Evolutionary conservation across 2,888 invertebrate genomes (phyloP), one percentile per base, ranked within the genome.

Genomic region (Thelaira solivaga): DNA sequence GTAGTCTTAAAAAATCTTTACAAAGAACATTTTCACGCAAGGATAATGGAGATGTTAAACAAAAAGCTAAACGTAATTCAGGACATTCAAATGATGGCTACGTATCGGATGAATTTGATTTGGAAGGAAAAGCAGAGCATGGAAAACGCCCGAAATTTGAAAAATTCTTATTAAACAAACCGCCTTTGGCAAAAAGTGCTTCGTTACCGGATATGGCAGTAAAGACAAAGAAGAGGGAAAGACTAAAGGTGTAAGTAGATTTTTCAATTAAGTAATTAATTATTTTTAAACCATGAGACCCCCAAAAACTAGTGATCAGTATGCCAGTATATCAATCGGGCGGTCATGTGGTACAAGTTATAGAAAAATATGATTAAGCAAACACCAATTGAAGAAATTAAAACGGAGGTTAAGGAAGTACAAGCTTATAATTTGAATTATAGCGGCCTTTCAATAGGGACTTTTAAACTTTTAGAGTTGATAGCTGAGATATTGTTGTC

Each of bases 121-220:
- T 47, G 2, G 74, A 68, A 0, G 68, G 72, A 4, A 62, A 18
- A 24, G 3, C 45, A 85, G 51, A 77, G 4, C 20, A 16, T 0
- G 53, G 11, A 0, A 55, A 81, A 85, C 51, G 83, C 36, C 81
- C 80, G 11, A 90, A 91, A 0, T 29, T 80, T 5, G 55, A 74
- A 6, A 81, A 74, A 26, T 36, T 77, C 10, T 31, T 76, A 4
- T 4, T 68, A 11, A 62, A 67, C 81, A 92, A 90, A 81, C 91
- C 92, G 7, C 93, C 94, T 0, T 86, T 96, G 49, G 94, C 95
- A 85, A 96, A 96, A 87, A 95, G 95, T 0, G 89, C 93, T 13
- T 96, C 96, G 0, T 93, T 96, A 93, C 96, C 96, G 0, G 95
- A 96, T 83, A 94, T 96, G 83, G 93, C 94, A 83, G 93, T 92